Evolutionary conservation across 2,113 vertebrate genomes (phyloP).

Genomic region (Eretmochelys imbricata): DNA sequence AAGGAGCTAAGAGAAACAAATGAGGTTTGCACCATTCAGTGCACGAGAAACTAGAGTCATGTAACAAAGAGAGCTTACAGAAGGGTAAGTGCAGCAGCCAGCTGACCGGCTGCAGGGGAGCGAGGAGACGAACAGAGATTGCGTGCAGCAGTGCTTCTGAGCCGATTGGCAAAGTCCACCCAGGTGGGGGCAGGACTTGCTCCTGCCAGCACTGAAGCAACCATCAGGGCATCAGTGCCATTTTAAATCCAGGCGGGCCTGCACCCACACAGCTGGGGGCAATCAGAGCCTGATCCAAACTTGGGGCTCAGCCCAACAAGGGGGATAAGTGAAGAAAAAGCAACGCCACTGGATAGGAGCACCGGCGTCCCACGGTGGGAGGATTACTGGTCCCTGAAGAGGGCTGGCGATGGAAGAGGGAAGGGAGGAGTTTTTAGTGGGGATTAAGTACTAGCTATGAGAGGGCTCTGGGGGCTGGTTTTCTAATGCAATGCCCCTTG

Average conservation of each 20-base stretch:
- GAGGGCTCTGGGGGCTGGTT: slow-evolving; percentile 42
- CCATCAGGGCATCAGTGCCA: neutral
- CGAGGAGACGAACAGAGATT: neutral
- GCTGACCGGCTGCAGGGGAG: neutral
- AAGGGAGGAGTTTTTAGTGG: slow-evolving; percentile 65
- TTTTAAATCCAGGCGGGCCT: neutral
- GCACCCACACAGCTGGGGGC: neutral
- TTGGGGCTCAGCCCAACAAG: slow-evolving; percentile 40
- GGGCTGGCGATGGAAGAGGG: slow-evolving; percentile 64
- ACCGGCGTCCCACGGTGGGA: slow-evolving; percentile 70
- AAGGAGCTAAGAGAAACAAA: neutral
- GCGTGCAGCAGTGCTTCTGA: fast-evolving
- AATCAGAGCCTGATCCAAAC: neutral
- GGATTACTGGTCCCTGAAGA: slow-evolving; percentile 72
- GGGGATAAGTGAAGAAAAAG: slow-evolving; percentile 46
- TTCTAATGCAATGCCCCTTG: neutral
- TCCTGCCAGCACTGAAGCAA: neutral
- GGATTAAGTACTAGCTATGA: slow-evolving; percentile 65
- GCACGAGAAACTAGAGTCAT: too few relatives aligned
- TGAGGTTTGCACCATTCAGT: neutral
- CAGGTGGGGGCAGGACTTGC: fast-evolving
- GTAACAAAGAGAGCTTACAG: too few relatives aligned
- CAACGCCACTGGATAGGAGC: slow-evolving; percentile 69
- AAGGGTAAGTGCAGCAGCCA: neutral
- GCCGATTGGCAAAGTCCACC: neutral